A percentile compares a stretch with the other conserved stretches of the same genome.
These are phyloP conservation scores for Enteromius radiatus DNA, from an alignment of 2,797 vertebrate genomes.

Conservation along the genomic window DNA sequence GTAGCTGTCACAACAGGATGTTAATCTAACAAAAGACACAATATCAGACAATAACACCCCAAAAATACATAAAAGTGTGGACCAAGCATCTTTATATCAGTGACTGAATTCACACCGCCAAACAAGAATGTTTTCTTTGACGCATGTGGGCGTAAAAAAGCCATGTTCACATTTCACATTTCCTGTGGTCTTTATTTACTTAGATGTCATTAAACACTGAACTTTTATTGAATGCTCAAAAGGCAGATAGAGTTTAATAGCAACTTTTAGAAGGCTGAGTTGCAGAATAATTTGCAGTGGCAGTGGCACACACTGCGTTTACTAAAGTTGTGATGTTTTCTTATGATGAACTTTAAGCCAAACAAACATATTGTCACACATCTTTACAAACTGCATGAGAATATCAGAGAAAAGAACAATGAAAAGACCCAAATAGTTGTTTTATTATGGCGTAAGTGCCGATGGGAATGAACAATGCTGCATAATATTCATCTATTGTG, in stretches of 20 bases:
- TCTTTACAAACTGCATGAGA: constrained; percentile 14
- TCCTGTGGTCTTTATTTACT: constrained; percentile 82
- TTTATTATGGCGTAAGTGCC: background rate
- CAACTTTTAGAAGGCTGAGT: background rate
- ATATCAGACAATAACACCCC: background rate
- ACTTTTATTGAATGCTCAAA: constrained; percentile 4
- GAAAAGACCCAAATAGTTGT: background rate
- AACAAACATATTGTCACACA: constrained; percentile 1
- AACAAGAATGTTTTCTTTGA: constrained; percentile 61
- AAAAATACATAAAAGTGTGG: constrained; percentile 48
- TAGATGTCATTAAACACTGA: constrained; percentile 26
- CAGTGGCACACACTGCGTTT: background rate
- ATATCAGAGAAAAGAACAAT: constrained; percentile 23
- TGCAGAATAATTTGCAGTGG: background rate
- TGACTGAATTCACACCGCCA: constrained; percentile 58
- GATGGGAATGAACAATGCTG: background rate
- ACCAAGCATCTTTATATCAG: constrained; percentile 58
- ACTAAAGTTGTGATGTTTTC: background rate
- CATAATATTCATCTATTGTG: background rate
- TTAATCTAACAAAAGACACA: background rate
- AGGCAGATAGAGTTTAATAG: constrained; percentile 14
- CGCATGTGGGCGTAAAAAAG: constrained; percentile 77
- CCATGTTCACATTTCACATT: constrained; percentile 74
- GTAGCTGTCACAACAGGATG: background rate
- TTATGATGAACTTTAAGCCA: background rate